A percentile compares a stretch with the other conserved stretches of the same genome.
These are phyloP conservation scores for Bugula neritina DNA, from an alignment of 2,888 invertebrate genomes.

Conservation along the genomic window DNA sequence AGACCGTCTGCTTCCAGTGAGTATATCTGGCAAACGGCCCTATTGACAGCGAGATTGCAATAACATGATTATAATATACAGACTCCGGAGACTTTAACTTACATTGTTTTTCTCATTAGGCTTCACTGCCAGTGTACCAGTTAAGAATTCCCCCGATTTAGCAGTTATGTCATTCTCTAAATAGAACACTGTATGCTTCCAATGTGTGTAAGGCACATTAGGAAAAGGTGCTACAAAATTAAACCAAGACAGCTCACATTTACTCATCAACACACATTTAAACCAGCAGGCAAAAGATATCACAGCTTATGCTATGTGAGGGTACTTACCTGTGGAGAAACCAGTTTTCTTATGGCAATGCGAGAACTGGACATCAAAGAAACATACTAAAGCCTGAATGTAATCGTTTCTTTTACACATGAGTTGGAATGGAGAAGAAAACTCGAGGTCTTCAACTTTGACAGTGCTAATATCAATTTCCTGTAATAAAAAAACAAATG, in stretches of 20 bases:
- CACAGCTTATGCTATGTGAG: no score
- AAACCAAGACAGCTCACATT: no score
- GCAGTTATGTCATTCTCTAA: conserved; percentile 80
- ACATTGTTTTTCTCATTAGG: conserved; percentile 60
- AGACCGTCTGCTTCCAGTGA: conserved; percentile 99
- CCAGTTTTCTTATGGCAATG: conserved; percentile 97
- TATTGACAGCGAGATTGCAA: conserved; percentile 20
- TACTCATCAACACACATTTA: no score
- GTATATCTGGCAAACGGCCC: conserved; percentile 91
- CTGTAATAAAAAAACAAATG: conserved; percentile 38
- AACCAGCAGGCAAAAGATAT: no score
- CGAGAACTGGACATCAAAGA: conserved; percentile 98
- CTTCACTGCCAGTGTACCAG: conserved; percentile 83
- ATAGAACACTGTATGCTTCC: conserved; percentile 99
- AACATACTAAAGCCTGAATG: conserved; percentile 94
- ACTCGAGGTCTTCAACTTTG: conserved; percentile 87
- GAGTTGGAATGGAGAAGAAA: conserved; percentile 67
- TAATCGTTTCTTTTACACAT: conserved; percentile 77
- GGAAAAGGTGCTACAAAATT: conserved; percentile 56
- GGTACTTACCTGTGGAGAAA: conserved; percentile 77
- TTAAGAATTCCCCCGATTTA: conserved; percentile 85
- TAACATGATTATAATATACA: background rate
- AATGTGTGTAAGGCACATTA: conserved; percentile 95
- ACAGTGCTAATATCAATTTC: conserved; percentile 98
- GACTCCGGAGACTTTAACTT: background rate